Base-by-base conservation (phyloP, 2,888 invertebrate species). In the Cactoblastis cactorum region DNA sequence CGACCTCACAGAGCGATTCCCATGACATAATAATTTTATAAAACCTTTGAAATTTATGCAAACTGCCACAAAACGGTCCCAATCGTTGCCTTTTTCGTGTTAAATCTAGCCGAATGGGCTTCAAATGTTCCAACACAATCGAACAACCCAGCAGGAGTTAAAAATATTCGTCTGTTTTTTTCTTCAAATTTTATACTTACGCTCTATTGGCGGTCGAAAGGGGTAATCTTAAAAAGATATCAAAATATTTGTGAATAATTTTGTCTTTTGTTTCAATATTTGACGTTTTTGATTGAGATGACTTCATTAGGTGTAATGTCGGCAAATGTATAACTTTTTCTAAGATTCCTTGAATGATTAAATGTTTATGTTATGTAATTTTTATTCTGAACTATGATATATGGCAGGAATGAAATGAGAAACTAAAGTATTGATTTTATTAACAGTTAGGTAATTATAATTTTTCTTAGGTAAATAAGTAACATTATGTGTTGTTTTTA, bases 1-100 rank as follows among this genome's bases (percentile, higher is more conserved):
- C 54, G 75, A 76, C 81, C 81, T 56, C 82, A 76, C 79, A 77
- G 56, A 62, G 47, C 59, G 79, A 53, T 79, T 74, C 74, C 72
- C 74, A 77, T 71, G 73, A 65, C 64, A 61, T 61, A 64, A 65
- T 63, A 56, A 68, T 71, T 69, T 67, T 58, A 54, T 71, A 60
- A 65, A 4, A 64, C 63, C 58, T 61, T 57, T 57, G 57, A 64
- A 69, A 76, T 80, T 74, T 81, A 83, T 82, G 81, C 83, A 80
- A 81, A 76, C 69, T 60, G 66, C 53, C 52, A 56, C 45, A 55
- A 59, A 59, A 55, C 55, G 55, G 57, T 15, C 50, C 41, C 41
- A 53, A 63, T 47, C 48, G 55, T 53, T 61, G n/a, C 52, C 45
- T 50, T 65, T 64, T 62, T 56, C 57, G 71, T 64, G 73, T 77